phyloP scores from a whole-genome alignment of 2,113 vertebrate species.

The Hassar affinis region DNA sequence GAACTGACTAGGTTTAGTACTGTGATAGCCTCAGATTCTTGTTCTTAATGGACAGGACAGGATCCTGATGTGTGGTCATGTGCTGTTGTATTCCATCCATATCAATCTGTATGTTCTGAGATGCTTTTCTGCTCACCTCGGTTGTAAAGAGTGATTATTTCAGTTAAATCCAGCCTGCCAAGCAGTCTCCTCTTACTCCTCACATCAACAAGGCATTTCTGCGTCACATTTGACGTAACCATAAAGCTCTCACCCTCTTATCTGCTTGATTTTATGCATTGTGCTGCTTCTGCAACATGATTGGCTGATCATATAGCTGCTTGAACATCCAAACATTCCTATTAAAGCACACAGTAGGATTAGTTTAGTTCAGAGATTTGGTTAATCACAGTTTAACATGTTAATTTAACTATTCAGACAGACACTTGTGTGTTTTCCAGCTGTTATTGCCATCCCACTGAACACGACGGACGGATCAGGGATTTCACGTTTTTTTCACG shows the following conservation, averaged over 20 bases:
- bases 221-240: background rate
- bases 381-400: background rate
- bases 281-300: background rate
- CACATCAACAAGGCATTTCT: background rate
- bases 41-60: background rate
- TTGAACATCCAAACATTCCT: background rate
- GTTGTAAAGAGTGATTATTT: background rate
- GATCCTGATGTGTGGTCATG: background rate
- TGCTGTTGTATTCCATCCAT: background rate
- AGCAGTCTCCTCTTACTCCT: background rate
- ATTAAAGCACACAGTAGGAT: background rate
- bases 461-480: conserved; percentile 43
- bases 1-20: background rate
- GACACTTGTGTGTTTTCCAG: conserved; percentile 56
- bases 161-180: background rate
- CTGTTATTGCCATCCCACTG: conserved; percentile 60
- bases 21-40: background rate
- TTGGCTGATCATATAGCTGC: background rate
- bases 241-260: background rate
- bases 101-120: background rate
- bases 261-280: background rate
- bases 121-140: background rate
- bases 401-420: background rate
- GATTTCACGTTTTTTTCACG: background rate
- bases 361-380: background rate